phyloP scores from a whole-genome alignment of 2,888 invertebrate species.

The Dugesia japonica region DNA sequence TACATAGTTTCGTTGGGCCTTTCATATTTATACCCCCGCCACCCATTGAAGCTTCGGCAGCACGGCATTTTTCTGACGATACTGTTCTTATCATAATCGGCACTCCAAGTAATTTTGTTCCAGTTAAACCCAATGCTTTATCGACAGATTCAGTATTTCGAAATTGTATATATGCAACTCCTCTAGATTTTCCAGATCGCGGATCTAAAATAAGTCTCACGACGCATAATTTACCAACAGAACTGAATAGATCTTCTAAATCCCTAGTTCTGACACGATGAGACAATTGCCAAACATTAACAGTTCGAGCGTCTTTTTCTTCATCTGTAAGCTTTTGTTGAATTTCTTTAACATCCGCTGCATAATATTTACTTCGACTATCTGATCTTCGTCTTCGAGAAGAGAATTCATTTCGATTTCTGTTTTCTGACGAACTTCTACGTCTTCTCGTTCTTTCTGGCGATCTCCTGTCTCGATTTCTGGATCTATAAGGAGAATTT shows the following conservation, averaged over 20 bases:
- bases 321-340: neutral
- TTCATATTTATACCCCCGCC: neutral
- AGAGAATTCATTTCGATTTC: neutral
- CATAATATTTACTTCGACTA: neutral
- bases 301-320: neutral
- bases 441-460: neutral
- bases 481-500: neutral
- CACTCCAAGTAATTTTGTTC: neutral
- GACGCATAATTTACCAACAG: neutral
- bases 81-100: neutral
- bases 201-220: slow-evolving; percentile 7
- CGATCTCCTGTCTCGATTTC: neutral
- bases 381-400: neutral
- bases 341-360: neutral
- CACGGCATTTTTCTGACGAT: neutral
- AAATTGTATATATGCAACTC: neutral
- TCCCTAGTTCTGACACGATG: neutral
- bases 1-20: neutral
- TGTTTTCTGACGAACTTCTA: neutral
- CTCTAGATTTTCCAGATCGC: neutral
- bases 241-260: neutral
- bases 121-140: neutral
- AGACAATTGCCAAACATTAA: neutral
- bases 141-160: neutral
- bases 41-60: neutral